These are phyloP conservation scores for Eumaeus atala DNA, from an alignment of 1,140 invertebrate species.

Conservation along the genomic window DNA sequence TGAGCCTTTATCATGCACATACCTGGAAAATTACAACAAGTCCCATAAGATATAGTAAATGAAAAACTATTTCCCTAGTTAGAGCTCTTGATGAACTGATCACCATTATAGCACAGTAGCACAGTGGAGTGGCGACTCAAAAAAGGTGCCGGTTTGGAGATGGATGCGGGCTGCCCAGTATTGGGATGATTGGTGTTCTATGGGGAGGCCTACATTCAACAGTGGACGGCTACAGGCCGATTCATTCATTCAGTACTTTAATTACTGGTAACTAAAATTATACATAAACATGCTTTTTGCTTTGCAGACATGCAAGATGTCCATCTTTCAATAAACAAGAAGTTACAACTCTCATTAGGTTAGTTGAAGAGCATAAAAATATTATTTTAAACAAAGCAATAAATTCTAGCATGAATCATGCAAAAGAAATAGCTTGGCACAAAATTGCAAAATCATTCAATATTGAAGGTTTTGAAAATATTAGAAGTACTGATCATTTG, in stretches of 20 bases:
- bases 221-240: too few species aligned
- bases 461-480: slow-evolving; percentile 34
- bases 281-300: background rate
- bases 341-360: slow-evolving; percentile 38
- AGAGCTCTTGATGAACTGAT: too few species aligned
- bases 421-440: slow-evolving; percentile 49
- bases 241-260: background rate
- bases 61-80: too few species aligned
- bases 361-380: slow-evolving; percentile 48
- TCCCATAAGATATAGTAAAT: too few species aligned
- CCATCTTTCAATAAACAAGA: slow-evolving; percentile 44
- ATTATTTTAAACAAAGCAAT: slow-evolving; percentile 52
- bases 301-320: slow-evolving; percentile 35
- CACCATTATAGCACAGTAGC: too few species aligned
- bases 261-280: background rate
- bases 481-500: slow-evolving; percentile 39
- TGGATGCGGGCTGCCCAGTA: too few species aligned
- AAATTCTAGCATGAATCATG: slow-evolving; percentile 32
- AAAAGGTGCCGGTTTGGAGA: too few species aligned
- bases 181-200: too few species aligned
- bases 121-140: too few species aligned
- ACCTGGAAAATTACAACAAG: too few species aligned
- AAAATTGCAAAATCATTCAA: slow-evolving; percentile 53
- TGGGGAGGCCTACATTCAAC: too few species aligned
- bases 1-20: too few species aligned